Base-by-base conservation (phyloP, 2,797 vertebrate species). In the Xenentodon cancila region DNA sequence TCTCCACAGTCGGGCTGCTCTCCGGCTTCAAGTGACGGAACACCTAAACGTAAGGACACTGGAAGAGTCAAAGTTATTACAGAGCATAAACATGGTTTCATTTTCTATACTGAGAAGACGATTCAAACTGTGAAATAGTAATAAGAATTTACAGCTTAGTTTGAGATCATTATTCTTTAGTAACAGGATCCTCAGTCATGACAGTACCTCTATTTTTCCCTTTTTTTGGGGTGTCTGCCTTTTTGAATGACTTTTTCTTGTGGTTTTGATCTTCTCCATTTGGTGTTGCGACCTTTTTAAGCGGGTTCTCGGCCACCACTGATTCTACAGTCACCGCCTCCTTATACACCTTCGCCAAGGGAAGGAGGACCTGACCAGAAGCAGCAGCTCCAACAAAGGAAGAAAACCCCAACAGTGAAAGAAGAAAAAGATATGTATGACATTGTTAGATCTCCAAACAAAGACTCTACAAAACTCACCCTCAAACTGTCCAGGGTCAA, bases 401-500 rank as follows among this genome's bases (percentile, higher is more conserved):
- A 91, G 82, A 90, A 96, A 81, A 90, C 93, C 77, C 95, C 95
- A 71, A 92, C 95, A 75, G 96, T 97, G 62, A 94, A 96, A 86
- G 95, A 92, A 79, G 97, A 98, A 88, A 97, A 98, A 89, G 96
- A 96, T 68, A 95, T 97, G 95, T 99, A 98, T 75, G 96, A 98
- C 88, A 97, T 98, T 79, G 96, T 97, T 87, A 97, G 95, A 88
- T 97, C 97, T 85, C 97, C 97, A 76, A 94, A 95, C 84, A 97
- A 97, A 93, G 96, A 97, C 92, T 95, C 95, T 4, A 97, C 95
- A 72, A 98, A 98, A 89, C 95, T 97, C 84, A 97, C 95, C 7
- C 94, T 98, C 90, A 96, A 96, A 91, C 93, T 96, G 64, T 94
- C 95, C 80, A 94, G 96, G 89, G 93, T 96, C 87, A 96, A 96